These are phyloP conservation scores for Centropyge bicolor DNA, from an alignment of 2,797 vertebrate species.

Conservation along the genomic window DNA sequence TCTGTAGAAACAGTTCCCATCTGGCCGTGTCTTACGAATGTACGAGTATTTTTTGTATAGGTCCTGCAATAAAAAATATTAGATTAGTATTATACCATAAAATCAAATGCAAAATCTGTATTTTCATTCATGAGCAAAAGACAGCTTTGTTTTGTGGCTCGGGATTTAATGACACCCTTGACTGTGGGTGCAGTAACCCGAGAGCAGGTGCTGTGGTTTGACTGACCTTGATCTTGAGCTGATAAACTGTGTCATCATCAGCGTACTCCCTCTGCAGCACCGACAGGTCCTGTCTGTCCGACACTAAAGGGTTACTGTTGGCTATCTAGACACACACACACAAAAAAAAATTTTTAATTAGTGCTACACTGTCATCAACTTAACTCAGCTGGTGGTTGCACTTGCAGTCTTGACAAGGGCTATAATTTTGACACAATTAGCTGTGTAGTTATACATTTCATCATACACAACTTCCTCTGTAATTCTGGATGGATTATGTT, in stretches of 20 bases:
- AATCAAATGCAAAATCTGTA: neutral
- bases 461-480: neutral
- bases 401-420: neutral
- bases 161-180: neutral
- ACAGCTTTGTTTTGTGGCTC: neutral
- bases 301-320: slow-evolving; percentile 94
- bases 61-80: slow-evolving; percentile 82
- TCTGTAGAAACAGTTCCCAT: slow-evolving; percentile 96
- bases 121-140: neutral
- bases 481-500: neutral
- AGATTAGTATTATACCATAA: neutral
- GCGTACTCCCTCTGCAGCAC: slow-evolving; percentile 94
- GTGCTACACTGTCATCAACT: neutral
- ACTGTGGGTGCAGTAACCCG: slow-evolving; percentile 22
- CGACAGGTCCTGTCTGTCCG: slow-evolving; percentile 91
- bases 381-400: neutral
- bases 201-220: slow-evolving; percentile 6
- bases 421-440: neutral
- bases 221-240: slow-evolving; percentile 93
- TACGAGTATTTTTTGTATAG: slow-evolving; percentile 93
- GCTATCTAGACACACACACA: slow-evolving; percentile 87
- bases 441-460: neutral
- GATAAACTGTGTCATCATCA: slow-evolving; percentile 92
- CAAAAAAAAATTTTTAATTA: neutral
- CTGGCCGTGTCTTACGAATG: slow-evolving; percentile 94